Percentiles rank a stretch among this genome's conserved stretches.
These are phyloP conservation scores for Pseudomyrmex flavicornis DNA, from an alignment of 1,140 invertebrate species.

Conservation along the genomic window DNA sequence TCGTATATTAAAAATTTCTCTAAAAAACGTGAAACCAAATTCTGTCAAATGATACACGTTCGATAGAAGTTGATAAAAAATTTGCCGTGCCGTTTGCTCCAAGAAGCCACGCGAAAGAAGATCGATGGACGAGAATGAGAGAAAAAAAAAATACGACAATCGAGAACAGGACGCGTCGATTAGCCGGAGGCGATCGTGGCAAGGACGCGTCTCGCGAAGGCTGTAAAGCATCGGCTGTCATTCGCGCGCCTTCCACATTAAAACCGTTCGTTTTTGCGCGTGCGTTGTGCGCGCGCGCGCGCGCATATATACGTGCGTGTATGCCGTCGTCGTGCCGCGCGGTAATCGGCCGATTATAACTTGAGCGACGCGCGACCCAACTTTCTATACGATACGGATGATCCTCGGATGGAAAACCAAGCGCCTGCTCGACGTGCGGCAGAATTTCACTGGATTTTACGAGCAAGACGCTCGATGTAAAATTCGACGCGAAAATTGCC, in stretches of 20 bases:
- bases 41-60: background rate
- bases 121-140: background rate
- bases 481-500: slow-evolving; percentile 15
- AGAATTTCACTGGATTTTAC: slow-evolving; percentile 44
- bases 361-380: slow-evolving; percentile 41
- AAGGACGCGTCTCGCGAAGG: slow-evolving; percentile 67
- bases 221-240: slow-evolving; percentile 67
- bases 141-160: slow-evolving; percentile 20
- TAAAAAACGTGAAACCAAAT: background rate
- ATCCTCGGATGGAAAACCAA: slow-evolving; percentile 29
- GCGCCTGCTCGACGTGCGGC: background rate
- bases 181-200: slow-evolving; percentile 64
- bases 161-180: slow-evolving; percentile 59
- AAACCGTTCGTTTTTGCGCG: slow-evolving; percentile 39
- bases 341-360: slow-evolving; percentile 48
- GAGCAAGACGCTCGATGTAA: background rate
- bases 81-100: no score
- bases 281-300: background rate
- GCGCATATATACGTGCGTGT: slow-evolving; percentile 12
- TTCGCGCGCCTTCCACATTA: slow-evolving; percentile 51
- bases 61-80: no score
- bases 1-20: background rate
- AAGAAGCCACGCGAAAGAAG: no score
- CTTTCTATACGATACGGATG: slow-evolving; percentile 50
- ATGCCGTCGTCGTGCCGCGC: slow-evolving; percentile 11